A percentile compares a stretch with the other conserved stretches of the same genome.
These are phyloP conservation scores for Papio anubis DNA, from an alignment of 2,113 vertebrate genomes.

Conservation along the genomic window DNA sequence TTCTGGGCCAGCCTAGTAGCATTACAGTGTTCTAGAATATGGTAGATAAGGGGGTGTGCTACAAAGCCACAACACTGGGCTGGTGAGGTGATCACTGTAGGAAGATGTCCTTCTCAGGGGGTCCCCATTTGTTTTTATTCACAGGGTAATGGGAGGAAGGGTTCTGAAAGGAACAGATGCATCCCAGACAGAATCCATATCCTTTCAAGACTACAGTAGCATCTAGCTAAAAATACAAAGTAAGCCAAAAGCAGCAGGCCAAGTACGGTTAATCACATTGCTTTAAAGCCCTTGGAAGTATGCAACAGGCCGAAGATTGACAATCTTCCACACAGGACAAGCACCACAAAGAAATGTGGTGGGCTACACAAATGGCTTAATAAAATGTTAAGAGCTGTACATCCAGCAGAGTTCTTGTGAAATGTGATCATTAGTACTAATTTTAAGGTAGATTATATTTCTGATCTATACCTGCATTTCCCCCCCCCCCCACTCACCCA, in stretches of 20 bases:
- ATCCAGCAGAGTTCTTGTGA: slow-evolving; percentile 61
- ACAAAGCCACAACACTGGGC: slow-evolving; percentile 68
- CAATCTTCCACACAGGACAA: slow-evolving; percentile 73
- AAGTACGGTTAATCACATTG: slow-evolving; percentile 67
- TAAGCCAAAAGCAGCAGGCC: slow-evolving; percentile 73
- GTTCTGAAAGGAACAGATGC: slow-evolving; percentile 30
- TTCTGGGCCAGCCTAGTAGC: slow-evolving; percentile 54
- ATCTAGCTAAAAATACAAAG: slow-evolving; percentile 59
- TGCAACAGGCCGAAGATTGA: slow-evolving; percentile 65
- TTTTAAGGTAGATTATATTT: slow-evolving; percentile 68
- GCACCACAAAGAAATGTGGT: slow-evolving; percentile 63
- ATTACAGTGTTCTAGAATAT: slow-evolving; percentile 70
- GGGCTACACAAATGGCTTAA: slow-evolving; percentile 71
- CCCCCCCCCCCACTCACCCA: slow-evolving; percentile 34
- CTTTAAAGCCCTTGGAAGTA: slow-evolving; percentile 79
- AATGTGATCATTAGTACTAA: slow-evolving; percentile 49
- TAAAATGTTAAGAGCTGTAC: slow-evolving; percentile 48
- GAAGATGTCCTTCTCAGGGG: background rate
- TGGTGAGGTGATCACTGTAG: slow-evolving; percentile 44
- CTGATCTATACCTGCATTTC: slow-evolving; percentile 48
- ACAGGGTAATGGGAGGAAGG: slow-evolving; percentile 52
- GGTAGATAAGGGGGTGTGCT: slow-evolving; percentile 50
- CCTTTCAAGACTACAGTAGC: slow-evolving; percentile 43
- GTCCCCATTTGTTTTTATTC: slow-evolving; percentile 54
- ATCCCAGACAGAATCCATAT: slow-evolving; percentile 51